phyloP scores from a whole-genome alignment of 2,113 vertebrate species.

The Brachyistius frenatus region DNA sequence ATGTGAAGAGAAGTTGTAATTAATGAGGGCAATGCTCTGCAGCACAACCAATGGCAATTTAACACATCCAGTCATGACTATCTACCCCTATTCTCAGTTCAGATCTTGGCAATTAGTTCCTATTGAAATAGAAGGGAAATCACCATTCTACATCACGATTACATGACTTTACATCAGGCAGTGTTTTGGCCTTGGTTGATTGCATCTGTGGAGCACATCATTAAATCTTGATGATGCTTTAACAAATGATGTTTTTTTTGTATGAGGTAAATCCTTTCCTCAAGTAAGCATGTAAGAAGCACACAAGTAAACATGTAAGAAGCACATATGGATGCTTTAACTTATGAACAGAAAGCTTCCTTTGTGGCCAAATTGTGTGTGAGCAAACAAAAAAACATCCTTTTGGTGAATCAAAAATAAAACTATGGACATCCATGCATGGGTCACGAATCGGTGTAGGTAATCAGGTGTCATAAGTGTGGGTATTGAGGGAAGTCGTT shows the following conservation, averaged over 20 bases:
- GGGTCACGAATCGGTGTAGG: no score
- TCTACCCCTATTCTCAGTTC: constrained; percentile 16
- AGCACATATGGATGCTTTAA: background rate
- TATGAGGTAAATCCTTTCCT: background rate
- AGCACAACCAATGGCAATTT: constrained; percentile 43
- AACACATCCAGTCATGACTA: constrained; percentile 25
- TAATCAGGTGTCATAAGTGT: no score
- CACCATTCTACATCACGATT: constrained; percentile 45
- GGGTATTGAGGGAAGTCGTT: no score
- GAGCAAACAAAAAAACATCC: background rate
- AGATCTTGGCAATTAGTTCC: constrained; percentile 62
- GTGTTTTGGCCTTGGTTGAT: constrained; percentile 38
- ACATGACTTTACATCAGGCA: constrained; percentile 54
- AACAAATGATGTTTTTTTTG: constrained; percentile 13
- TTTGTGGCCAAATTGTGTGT: background rate
- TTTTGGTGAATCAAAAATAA: no score
- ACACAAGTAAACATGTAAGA: no score
- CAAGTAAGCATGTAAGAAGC: constrained; percentile 9
- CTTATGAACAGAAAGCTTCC: background rate
- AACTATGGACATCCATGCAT: no score
- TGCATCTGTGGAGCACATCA: constrained; percentile 31
- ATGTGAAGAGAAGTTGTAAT: constrained; percentile 47
- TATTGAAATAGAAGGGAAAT: constrained; percentile 52
- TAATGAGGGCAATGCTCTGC: constrained; percentile 39
- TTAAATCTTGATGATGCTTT: constrained; percentile 38